A percentile compares a stretch with the other conserved stretches of the same genome.
phyloP scores from a whole-genome alignment of 2,113 vertebrate genomes.

The Zapornia atra region DNA sequence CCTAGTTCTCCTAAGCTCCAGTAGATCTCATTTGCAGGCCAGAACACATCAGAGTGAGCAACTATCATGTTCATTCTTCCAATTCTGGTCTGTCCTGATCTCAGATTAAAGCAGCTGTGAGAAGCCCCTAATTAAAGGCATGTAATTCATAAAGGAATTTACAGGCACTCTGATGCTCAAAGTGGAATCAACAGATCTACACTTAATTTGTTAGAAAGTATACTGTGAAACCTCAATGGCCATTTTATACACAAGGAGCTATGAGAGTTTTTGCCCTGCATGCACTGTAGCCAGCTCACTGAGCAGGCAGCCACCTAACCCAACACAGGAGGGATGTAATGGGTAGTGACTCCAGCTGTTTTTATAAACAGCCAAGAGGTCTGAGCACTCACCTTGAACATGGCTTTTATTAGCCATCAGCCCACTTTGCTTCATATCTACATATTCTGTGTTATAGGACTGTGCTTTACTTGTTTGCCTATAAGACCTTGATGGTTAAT shows the following conservation, averaged over 20 bases:
- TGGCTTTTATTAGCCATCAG: neutral
- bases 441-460: neutral
- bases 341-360: neutral
- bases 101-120: neutral
- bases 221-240: neutral
- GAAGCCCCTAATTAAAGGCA: neutral
- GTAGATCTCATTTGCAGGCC: neutral
- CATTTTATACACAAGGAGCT: neutral
- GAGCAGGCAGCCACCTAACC: neutral
- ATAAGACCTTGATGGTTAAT: neutral
- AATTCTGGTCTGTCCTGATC: neutral
- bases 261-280: neutral
- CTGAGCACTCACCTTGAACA: slow-evolving; percentile 33
- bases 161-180: neutral
- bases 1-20: neutral
- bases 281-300: neutral
- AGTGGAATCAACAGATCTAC: neutral
- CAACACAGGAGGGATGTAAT: neutral
- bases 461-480: neutral
- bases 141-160: neutral
- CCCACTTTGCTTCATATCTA: neutral
- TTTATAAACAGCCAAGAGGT: neutral
- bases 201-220: neutral
- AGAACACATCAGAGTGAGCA: neutral
- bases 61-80: neutral